phyloP scores from a whole-genome alignment of 2,797 vertebrate species.

The Yasuhikotakia modesta region DNA sequence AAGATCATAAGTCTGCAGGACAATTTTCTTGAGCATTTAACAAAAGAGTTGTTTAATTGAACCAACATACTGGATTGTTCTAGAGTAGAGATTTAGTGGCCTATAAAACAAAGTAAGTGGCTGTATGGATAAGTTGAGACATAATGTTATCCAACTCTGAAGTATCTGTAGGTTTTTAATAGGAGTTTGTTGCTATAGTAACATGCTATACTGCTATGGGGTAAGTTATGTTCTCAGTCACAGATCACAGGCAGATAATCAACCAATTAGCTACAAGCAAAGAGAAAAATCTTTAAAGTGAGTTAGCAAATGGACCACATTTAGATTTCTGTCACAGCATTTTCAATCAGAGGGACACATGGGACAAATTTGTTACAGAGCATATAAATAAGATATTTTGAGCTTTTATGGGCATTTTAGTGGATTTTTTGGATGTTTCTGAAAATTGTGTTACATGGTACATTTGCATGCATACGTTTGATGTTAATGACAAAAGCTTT shows the following conservation, averaged over 20 bases:
- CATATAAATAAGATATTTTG: no score
- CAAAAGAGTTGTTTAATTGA: slow-evolving; percentile 4
- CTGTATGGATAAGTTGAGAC: no score
- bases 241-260: not conserved
- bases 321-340: not conserved
- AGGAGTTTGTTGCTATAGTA: not conserved
- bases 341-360: no score
- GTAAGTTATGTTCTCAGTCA: not conserved
- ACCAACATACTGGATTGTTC: not conserved
- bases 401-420: no score
- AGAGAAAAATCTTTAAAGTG: not conserved
- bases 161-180: not conserved
- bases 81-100: not conserved
- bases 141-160: no score
- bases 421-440: not conserved
- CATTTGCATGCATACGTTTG: not conserved
- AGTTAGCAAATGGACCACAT: not conserved
- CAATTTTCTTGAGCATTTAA: not conserved
- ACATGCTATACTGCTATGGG: not conserved
- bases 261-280: no score
- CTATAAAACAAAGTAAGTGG: no score
- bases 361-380: no score
- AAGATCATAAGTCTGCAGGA: not conserved
- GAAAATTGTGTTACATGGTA: not conserved
- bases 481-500: slow-evolving; percentile 1